Evolutionary conservation across 2,113 vertebrate species (phyloP), one percentile per base, ranked within the genome.

Genomic region (Nesogale talazaci): DNA sequence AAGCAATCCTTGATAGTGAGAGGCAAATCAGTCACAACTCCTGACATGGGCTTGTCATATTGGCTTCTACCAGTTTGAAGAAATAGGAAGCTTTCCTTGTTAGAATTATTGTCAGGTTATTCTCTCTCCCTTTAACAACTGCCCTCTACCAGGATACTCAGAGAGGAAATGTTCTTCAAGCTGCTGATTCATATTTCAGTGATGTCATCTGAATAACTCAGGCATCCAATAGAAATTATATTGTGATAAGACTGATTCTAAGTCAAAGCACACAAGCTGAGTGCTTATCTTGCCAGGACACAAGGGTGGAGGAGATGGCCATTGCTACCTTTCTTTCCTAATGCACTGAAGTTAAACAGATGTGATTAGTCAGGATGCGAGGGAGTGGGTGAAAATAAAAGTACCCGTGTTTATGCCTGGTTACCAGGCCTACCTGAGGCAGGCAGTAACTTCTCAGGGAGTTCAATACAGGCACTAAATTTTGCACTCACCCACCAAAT

Each of bases 401-500:
- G 88, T 56, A 52, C 89, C 72, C 36, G 6, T 86, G 78, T 40
- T 74, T 65, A 17, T 25, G 65, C 90, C 93, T 72, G 0, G 76
- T 89, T 20, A 75, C 94, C 97, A 79, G 86, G 85, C n/a, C 89
- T 90, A 52, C 76, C 70, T 80, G 16, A 17, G 56, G 59, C 92
- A 82, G 3, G 75, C 29, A 70, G 85, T 34, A 19, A n/a, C 63
- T 94, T 92, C 89, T 92, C 72, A 40, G 85, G 81, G 89, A 96
- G 74, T 75, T 40, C 36, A 76, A 4, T 0, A 7, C 57, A 85
- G 40, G 76, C 69, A 94, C 75, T 93, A 74, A 81, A 94, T 94
- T 97, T 94, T 96, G 83, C 90, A 89, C 67, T 97, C 94, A 87
- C 29, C 86, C 59, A 94, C 89, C 56, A 92, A 92, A 90, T 4